Percentiles rank a stretch among this genome's conserved stretches.
Evolutionary conservation across 2,797 vertebrate species (phyloP).

Genomic region (Chaunax sp.): DNA sequence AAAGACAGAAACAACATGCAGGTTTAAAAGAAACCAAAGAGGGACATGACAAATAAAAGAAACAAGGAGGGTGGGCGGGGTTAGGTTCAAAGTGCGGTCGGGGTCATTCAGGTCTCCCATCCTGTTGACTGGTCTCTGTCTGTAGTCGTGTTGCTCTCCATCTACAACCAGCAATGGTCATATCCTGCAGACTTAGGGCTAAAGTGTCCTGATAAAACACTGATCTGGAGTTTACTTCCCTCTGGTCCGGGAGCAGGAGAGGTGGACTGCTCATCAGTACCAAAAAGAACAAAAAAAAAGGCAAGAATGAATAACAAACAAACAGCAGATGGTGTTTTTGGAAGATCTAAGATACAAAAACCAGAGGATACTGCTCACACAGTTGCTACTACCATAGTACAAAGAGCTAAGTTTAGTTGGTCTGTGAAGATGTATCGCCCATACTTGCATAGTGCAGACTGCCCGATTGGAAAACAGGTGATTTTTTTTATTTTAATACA

Average conservation of each 20-base stretch:
- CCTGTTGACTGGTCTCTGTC: conserved; percentile 56
- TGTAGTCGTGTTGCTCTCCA: conserved; percentile 50
- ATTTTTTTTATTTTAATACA: neutral
- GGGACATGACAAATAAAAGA: conserved; percentile 29
- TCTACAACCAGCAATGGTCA: conserved; percentile 48
- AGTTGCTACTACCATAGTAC: conserved; percentile 73
- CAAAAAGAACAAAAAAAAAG: conserved; percentile 10
- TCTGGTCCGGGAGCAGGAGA: conserved; percentile 13
- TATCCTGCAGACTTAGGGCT: conserved; percentile 46
- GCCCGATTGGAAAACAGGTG: conserved; percentile 40
- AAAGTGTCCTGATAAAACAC: conserved; percentile 56
- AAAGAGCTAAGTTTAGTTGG: conserved; percentile 59
- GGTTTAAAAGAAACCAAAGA: conserved; percentile 63
- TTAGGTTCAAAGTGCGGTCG: conserved; percentile 78
- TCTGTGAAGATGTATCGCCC: conserved; percentile 52
- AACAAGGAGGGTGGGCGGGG: neutral
- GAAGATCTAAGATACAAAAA: conserved; percentile 75
- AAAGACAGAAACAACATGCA: conserved; percentile 76
- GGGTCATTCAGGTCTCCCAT: conserved; percentile 69
- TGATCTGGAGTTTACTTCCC: conserved; percentile 56
- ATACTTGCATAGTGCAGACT: conserved; percentile 75
- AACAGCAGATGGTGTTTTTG: conserved; percentile 66
- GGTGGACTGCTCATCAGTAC: conserved; percentile 41
- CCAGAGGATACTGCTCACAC: conserved; percentile 60
- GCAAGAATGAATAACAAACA: conserved; percentile 37